Evolutionary conservation across 2,797 vertebrate species (phyloP), one percentile per base, ranked within the genome.

Genomic region (Sandelia bainsii): DNA sequence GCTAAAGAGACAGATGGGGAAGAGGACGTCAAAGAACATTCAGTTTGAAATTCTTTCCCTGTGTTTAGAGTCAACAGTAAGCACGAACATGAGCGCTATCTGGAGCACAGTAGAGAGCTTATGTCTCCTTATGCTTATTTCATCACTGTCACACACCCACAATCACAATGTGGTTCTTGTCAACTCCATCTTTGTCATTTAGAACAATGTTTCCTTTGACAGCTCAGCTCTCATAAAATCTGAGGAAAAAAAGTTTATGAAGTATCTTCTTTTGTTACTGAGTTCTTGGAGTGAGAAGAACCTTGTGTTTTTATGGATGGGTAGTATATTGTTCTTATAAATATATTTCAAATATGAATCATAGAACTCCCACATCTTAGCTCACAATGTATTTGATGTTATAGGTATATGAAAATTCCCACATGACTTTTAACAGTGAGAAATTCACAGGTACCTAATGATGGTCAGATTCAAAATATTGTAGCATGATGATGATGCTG

Each of bases 131-230:
- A 51, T 81, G 74, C 70, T 78, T 79, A 68, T 81, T 82, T 77
- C 61, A 79, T 81, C 64, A 48, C 74, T 69, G 66, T 69, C 37
- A 29, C 50, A 86, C 81, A 75, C 86, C 77, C 79, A 81, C 87
- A 65, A 25, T 69, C 72, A 51, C 69, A 69, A 25, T 37, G 63
- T 8, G 62, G 60, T 69, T 54, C 70, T 57, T 84, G 81, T 81
- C 81, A 83, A 75, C 63, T 77, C 63, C 60, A 4, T 83, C 73
- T 80, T 68, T 83, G 82, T 76, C 74, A 71, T 69, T 75, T 69
- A 53, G 59, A 85, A 84, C 84, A 87, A 79, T 79, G 82, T 72
- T 60, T 75, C 17, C 20, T 79, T 50, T 82, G 81, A 84, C 85
- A 88, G 85, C 83, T 83, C 67, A 54, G 69, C 58, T 74, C 53